phyloP scores from a whole-genome alignment of 2,797 vertebrate genomes.

The Acrocephalus scirpaceus region DNA sequence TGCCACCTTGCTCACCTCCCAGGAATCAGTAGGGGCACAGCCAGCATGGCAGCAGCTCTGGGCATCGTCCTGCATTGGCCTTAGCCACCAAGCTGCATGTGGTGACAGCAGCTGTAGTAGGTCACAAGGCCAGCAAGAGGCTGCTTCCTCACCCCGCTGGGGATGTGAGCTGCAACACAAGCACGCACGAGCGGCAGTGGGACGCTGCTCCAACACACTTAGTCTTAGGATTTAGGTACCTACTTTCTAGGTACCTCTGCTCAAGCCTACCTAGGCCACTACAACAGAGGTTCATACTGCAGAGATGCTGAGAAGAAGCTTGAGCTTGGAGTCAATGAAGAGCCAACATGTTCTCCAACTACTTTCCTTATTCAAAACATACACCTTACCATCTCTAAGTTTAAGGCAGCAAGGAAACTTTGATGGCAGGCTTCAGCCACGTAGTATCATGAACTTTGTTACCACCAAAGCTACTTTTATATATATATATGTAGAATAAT shows the following conservation, averaged over 20 bases:
- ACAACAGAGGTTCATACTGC: neutral
- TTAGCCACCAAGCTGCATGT: accelerated
- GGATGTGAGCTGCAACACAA: neutral
- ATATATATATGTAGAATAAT: neutral
- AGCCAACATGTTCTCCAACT: neutral
- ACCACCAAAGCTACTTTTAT: neutral
- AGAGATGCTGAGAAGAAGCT: neutral
- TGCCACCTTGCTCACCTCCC: neutral
- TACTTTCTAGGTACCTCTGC: neutral
- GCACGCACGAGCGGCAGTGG: accelerated
- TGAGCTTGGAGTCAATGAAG: neutral
- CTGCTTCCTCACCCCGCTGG: accelerated
- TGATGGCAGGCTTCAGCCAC: neutral
- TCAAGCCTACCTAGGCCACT: neutral
- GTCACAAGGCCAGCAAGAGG: accelerated
- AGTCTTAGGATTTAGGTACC: neutral
- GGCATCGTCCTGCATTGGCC: neutral
- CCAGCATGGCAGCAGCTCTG: neutral
- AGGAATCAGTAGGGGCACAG: accelerated
- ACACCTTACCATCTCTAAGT: neutral
- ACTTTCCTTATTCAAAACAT: neutral
- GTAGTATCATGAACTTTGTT: neutral
- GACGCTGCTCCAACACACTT: neutral
- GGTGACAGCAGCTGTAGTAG: neutral
- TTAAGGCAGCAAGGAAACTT: neutral